Percentiles rank a stretch among this genome's conserved stretches.
Conservation (phyloP, 2,113 vertebrate genomes). For the Daboia siamensis region DNA sequence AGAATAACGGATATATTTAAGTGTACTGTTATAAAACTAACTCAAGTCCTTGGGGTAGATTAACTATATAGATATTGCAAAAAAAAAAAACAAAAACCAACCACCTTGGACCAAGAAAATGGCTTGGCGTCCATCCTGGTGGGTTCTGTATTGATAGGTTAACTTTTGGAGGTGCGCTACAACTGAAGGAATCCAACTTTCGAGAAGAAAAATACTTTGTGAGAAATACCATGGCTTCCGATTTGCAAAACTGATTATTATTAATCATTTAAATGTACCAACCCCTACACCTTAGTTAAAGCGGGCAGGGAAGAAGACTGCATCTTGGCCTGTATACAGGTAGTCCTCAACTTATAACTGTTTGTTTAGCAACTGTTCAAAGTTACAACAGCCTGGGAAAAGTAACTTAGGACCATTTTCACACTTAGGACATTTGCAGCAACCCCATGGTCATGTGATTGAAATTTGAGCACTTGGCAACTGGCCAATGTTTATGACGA, state of each 20-base stretch:
- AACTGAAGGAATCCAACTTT: conserved; percentile 68
- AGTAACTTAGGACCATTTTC: neutral
- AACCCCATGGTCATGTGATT: neutral
- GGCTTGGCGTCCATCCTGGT: neutral
- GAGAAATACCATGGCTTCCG: conserved; percentile 53
- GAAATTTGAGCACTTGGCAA: neutral
- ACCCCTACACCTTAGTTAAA: neutral
- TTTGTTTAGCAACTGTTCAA: neutral
- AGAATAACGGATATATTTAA: neutral
- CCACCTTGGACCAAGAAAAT: neutral
- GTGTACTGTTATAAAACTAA: neutral
- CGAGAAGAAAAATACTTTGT: conserved; percentile 41
- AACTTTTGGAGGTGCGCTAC: conserved; percentile 35
- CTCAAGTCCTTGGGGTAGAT: neutral
- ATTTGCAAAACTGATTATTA: conserved; percentile 26
- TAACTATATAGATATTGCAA: neutral
- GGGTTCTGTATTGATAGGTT: neutral
- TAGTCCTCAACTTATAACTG: neutral
- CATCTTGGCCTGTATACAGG: neutral
- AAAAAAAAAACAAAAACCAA: no score
- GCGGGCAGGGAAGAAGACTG: neutral
- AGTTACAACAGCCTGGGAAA: neutral
- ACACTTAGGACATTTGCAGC: neutral
- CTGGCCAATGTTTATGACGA: neutral
- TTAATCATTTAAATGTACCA: neutral